Conservation (phyloP, 2,888 invertebrate species). For the Mimas tiliae region DNA sequence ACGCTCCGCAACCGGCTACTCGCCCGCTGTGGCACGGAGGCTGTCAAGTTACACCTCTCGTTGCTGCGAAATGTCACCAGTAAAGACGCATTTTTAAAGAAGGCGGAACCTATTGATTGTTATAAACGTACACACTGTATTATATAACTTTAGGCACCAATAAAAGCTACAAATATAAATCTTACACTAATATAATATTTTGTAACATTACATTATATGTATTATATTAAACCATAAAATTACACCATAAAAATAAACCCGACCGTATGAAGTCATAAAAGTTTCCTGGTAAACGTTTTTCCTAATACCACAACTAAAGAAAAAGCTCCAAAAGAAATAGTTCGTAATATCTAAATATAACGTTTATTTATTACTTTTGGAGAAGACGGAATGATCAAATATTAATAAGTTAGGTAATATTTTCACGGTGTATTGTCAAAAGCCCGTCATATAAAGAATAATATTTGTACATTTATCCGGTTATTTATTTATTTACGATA, state of each 20-base stretch:
- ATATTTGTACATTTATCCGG: not conserved
- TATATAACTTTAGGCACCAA: no score
- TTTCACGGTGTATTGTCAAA: not conserved
- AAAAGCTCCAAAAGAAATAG: not conserved
- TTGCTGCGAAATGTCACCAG: no score
- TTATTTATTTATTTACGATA: not conserved
- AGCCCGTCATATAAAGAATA: not conserved
- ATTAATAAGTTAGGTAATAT: not conserved
- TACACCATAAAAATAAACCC: not conserved
- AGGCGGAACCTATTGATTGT: no score
- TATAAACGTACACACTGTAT: no score
- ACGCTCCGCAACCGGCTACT: no score
- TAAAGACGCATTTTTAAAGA: no score
- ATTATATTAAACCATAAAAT: no score
- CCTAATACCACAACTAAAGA: not conserved
- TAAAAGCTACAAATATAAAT: no score
- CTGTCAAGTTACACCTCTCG: no score
- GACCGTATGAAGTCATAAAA: not conserved
- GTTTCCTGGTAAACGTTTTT: not conserved
- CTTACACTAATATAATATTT: no score
- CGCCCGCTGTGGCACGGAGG: no score
- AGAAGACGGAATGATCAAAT: not conserved
- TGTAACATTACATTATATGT: no score
- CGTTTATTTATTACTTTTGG: not conserved
- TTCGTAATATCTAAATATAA: constrained; percentile 3